Percentiles rank a stretch among this genome's conserved stretches.
Evolutionary conservation across 2,888 invertebrate species (phyloP).

Genomic region (Acanthoscelides obtectus): DNA sequence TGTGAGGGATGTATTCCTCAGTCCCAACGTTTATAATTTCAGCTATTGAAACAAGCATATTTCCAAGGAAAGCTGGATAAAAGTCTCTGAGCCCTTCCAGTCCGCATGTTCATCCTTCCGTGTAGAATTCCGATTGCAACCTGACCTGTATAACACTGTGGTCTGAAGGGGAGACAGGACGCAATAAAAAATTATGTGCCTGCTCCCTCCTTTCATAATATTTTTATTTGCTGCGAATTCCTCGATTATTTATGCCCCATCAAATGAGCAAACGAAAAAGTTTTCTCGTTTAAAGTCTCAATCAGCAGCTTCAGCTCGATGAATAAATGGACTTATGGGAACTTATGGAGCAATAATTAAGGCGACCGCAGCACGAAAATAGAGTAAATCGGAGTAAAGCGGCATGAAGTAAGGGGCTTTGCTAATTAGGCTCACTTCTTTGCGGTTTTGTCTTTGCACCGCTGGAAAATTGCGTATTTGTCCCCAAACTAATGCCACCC

Average conservation of each 20-base stretch:
- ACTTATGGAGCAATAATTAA: background rate
- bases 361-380: background rate
- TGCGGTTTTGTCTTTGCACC: background rate
- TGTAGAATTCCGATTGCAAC: too few species aligned
- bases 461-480: background rate
- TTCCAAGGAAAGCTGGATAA: too few species aligned
- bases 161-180: too few species aligned
- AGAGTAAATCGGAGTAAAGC: background rate
- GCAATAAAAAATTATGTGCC: too few species aligned
- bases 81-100: too few species aligned
- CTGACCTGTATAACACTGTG: too few species aligned
- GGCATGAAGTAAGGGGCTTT: background rate
- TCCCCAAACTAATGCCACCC: background rate
- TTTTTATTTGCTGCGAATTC: too few species aligned
- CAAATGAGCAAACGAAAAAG: background rate
- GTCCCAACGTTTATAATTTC: too few species aligned
- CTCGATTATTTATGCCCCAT: background rate
- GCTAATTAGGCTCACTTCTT: background rate
- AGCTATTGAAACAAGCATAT: too few species aligned
- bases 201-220: too few species aligned
- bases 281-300: background rate
- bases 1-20: too few species aligned
- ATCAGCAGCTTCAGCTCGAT: background rate
- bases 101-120: too few species aligned
- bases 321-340: background rate